Conservation (phyloP, 2,113 vertebrate genomes). For the Antechinus flavipes region DNA sequence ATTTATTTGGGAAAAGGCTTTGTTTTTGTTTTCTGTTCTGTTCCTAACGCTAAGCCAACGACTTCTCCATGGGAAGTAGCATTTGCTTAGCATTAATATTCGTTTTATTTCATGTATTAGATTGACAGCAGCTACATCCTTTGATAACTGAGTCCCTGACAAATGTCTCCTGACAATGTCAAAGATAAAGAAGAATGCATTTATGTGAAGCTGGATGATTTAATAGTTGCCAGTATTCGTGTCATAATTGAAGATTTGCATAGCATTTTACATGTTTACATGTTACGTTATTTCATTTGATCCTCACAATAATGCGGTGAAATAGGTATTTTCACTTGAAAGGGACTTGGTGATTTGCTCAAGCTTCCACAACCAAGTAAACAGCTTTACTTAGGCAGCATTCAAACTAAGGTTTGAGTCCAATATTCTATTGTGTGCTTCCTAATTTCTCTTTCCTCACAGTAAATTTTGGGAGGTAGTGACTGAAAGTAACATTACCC, state of each 20-base stretch:
- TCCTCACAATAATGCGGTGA: background rate
- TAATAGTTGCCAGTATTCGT: background rate
- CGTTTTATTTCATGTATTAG: background rate
- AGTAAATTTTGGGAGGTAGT: background rate
- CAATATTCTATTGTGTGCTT: background rate
- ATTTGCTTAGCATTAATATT: background rate
- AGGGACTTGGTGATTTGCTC: background rate
- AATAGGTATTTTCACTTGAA: background rate
- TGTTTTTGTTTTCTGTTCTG: background rate
- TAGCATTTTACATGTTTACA: background rate
- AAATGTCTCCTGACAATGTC: background rate
- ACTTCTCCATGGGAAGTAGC: background rate
- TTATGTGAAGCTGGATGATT: background rate
- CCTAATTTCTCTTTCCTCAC: background rate
- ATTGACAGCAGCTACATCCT: background rate
- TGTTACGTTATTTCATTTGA: background rate
- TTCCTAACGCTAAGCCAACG: background rate
- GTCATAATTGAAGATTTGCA: background rate
- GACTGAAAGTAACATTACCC: background rate
- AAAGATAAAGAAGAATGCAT: background rate
- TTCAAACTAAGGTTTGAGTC: background rate
- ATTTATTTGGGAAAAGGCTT: background rate
- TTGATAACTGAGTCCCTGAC: background rate
- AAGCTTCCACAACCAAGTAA: background rate
- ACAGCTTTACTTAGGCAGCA: background rate